Evolutionary conservation across 2,797 vertebrate species (phyloP).

Genomic region (Crocidura indochinensis): DNA sequence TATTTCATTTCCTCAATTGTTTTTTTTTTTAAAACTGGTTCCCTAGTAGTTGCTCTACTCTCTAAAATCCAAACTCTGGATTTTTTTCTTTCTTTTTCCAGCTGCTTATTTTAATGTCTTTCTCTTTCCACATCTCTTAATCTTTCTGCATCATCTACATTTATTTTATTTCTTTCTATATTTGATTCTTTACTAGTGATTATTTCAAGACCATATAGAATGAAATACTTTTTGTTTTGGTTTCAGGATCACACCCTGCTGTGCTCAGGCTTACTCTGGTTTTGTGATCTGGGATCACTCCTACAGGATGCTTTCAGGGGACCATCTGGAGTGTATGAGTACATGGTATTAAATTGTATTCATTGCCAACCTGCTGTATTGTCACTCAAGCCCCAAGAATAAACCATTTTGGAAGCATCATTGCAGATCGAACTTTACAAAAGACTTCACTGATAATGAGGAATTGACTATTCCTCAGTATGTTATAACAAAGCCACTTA

Average conservation of each 20-base stretch:
- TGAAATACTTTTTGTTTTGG: too few species aligned
- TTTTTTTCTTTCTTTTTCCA: background rate
- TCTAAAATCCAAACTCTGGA: too few species aligned
- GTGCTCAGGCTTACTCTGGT: too few species aligned
- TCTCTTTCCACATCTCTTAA: background rate
- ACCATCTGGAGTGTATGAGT: too few species aligned
- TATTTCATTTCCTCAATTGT: background rate
- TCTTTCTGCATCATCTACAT: background rate
- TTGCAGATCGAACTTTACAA: constrained; percentile 7
- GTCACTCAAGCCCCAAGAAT: background rate
- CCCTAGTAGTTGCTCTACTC: background rate
- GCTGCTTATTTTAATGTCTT: background rate
- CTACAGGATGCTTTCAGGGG: too few species aligned
- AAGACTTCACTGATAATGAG: background rate
- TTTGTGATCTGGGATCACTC: too few species aligned
- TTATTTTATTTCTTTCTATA: background rate
- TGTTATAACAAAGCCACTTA: background rate
- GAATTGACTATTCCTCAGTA: background rate
- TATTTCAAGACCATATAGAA: constrained; percentile 3
- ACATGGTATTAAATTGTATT: too few species aligned
- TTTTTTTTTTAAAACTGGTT: background rate
- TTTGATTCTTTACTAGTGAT: background rate
- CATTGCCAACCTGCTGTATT: too few species aligned
- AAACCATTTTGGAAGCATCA: constrained; percentile 6
- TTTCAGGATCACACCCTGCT: too few species aligned